Evolutionary conservation across 2,797 vertebrate species (phyloP), one percentile per base, ranked within the genome.

Genomic region (Botia kubotai): DNA sequence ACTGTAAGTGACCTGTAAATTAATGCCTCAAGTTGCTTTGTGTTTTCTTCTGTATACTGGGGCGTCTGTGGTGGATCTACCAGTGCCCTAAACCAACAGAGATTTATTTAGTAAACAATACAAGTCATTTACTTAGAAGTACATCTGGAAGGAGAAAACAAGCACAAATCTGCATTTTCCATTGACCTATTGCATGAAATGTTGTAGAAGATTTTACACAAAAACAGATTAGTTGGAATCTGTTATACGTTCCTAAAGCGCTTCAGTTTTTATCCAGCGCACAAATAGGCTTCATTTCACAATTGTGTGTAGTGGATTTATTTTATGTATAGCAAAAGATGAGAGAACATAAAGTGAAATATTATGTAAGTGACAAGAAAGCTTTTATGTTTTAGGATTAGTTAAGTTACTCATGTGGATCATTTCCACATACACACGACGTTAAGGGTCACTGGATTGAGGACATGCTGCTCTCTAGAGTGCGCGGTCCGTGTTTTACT

Each of bases 181-280:
- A n/a, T 69, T 60, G 66, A 70, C 53, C 26, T 6, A 60, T 50
- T 19, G 71, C 12, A 16, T 62, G 3, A 78, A 70, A 23, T 52
- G 43, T 62, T 71, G 67, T 21, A 70, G 13, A 70, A 70, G 23
- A 50, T 78, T 70, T 78, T 36, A 39, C 39, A 62, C 12, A 23
- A 46, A 58, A 53, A 4, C 55, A n/a, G n/a, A 21, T 78, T 50
- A 29, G 23, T 58, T 58, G 23, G 57, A 58, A 50, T 50, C 60
- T 46, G 33, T 75, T 23, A 68, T 58, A 26, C 53, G n/a, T n/a
- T n/a, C 14, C 21, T 57, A n/a, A n/a, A n/a, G n/a, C n/a, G n/a
- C n/a, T n/a, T n/a, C n/a, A n/a, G n/a, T n/a, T n/a, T n/a, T n/a
- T n/a, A n/a, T n/a, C n/a, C n/a, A n/a, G n/a, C n/a, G n/a, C n/a